Percentiles rank a stretch among this genome's conserved stretches.
Evolutionary conservation across 2,888 invertebrate species (phyloP).

Genomic region (Lepidocyrtoides sp.): DNA sequence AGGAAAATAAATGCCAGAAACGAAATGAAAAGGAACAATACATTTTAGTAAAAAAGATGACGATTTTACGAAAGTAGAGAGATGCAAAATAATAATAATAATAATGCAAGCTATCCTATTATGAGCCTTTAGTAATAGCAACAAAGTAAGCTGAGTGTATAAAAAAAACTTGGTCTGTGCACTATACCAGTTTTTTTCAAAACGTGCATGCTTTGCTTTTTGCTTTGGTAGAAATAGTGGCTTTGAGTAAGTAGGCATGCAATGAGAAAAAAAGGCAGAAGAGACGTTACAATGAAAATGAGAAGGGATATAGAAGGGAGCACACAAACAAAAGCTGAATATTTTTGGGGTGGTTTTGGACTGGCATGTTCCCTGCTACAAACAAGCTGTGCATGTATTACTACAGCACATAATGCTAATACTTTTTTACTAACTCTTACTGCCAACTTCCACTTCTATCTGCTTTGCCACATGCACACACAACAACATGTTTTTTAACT

Average conservation of each 20-base stretch:
- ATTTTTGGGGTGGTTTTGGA: constrained; percentile 58
- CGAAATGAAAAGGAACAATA: constrained; percentile 18
- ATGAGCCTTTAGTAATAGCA: neutral
- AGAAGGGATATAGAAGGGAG: neutral
- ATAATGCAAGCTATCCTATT: neutral
- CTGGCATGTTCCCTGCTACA: neutral
- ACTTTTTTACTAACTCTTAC: neutral
- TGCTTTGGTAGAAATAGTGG: too few relatives aligned
- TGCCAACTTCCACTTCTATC: neutral
- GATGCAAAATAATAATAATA: neutral
- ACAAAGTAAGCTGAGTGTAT: too few relatives aligned
- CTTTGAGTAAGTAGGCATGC: neutral
- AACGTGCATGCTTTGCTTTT: too few relatives aligned
- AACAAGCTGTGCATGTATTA: neutral
- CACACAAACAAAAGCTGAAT: neutral
- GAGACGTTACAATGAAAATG: neutral
- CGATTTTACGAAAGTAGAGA: neutral
- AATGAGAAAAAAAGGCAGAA: constrained; percentile 17
- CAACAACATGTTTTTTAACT: constrained; percentile 26
- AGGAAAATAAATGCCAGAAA: neutral
- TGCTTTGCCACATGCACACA: neutral
- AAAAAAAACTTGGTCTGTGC: neutral
- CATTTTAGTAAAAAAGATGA: neutral
- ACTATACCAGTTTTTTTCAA: neutral
- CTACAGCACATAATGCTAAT: neutral